These are phyloP conservation scores for Yponomeuta sedellus DNA, from an alignment of 2,888 invertebrate species.

Conservation along the genomic window DNA sequence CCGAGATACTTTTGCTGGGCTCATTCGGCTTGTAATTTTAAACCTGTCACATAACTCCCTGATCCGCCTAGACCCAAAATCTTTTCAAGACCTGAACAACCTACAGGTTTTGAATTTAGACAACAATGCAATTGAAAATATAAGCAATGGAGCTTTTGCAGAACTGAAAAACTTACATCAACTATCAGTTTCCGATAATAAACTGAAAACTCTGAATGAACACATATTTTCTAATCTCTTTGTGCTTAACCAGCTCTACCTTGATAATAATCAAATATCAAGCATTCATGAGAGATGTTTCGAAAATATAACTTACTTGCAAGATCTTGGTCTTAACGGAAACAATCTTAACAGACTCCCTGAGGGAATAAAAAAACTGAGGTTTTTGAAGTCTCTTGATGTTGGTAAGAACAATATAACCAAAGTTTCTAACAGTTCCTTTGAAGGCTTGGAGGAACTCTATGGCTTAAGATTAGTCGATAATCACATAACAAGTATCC, in stretches of 20 bases:
- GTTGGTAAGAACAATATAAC: slow-evolving; percentile 88
- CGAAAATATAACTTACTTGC: slow-evolving; percentile 85
- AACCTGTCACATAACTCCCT: slow-evolving; percentile 85
- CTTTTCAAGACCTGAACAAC: slow-evolving; percentile 84
- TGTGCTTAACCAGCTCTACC: slow-evolving; percentile 82
- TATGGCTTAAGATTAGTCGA: slow-evolving; percentile 86
- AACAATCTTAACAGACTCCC: slow-evolving; percentile 82
- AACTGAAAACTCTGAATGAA: slow-evolving; percentile 79
- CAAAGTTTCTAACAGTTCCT: slow-evolving; percentile 82
- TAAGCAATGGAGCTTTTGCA: slow-evolving; percentile 84
- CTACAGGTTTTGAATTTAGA: slow-evolving; percentile 85
- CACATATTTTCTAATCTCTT: slow-evolving; percentile 83
- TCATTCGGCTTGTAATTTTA: slow-evolving; percentile 83
- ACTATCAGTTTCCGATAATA: slow-evolving; percentile 83
- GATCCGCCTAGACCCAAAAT: slow-evolving; percentile 81
- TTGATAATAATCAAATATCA: slow-evolving; percentile 84
- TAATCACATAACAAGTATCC: slow-evolving; percentile 84
- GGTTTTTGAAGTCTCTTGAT: slow-evolving; percentile 84
- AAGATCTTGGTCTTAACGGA: slow-evolving; percentile 85
- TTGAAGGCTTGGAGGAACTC: slow-evolving; percentile 83
- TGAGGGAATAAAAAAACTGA: slow-evolving; percentile 79
- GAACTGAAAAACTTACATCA: slow-evolving; percentile 86
- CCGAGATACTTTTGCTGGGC: slow-evolving; percentile 84
- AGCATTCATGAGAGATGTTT: slow-evolving; percentile 82
- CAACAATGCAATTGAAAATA: slow-evolving; percentile 81